Base-by-base conservation (phyloP, 2,797 vertebrate genomes). In the Peromyscus aztecus region DNA sequence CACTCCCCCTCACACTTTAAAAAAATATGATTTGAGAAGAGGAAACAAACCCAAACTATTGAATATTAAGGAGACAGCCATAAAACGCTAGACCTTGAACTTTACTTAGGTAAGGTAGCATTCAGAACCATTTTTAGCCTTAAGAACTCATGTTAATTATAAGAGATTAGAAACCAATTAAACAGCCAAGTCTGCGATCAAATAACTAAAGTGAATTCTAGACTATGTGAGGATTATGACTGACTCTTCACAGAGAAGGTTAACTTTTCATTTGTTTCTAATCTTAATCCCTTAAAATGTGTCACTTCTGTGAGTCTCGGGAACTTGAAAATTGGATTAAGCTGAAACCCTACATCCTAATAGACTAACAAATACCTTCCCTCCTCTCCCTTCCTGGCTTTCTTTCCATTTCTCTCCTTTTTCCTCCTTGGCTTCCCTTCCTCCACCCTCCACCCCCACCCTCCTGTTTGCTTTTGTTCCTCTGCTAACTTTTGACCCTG, bases 141-240 rank as follows among this genome's bases (percentile, higher is more conserved):
- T 96, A 61, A 73, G 90, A 89, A 76, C 12, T 71, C 77, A 81
- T 1, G 6, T 71, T 94, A 89, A 87, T 71, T 85, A 52, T 24
- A 57, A 81, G 87, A 92, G 69, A 90, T 89, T 69, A 55, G 77
- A 95, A 92, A 31, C n/a, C 67, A 87, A 83, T 23, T 87, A 89
- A 59, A 8, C 37, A 29, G 65, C 4, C 52, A 65, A 59, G 21
- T 94, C 67, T 91, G 82, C 46, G 49, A 78, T 61, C 77, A 94
- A 89, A 81, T 89, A 88, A 80, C 88, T 91, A 84, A 88, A 93
- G 84, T 34, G 83, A 84, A 63, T 91, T 86, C 78, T 24, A 86
- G 67, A 69, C 89, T 93, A 40, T n/a, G n/a, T 19, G 43, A 75
- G 78, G 75, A 46, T 89, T 95, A 71, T 89, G 34, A 61, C 77